Evolutionary conservation across 2,797 vertebrate species (phyloP), one percentile per base, ranked within the genome.

Genomic region (Lagorchestes hirsutus): DNA sequence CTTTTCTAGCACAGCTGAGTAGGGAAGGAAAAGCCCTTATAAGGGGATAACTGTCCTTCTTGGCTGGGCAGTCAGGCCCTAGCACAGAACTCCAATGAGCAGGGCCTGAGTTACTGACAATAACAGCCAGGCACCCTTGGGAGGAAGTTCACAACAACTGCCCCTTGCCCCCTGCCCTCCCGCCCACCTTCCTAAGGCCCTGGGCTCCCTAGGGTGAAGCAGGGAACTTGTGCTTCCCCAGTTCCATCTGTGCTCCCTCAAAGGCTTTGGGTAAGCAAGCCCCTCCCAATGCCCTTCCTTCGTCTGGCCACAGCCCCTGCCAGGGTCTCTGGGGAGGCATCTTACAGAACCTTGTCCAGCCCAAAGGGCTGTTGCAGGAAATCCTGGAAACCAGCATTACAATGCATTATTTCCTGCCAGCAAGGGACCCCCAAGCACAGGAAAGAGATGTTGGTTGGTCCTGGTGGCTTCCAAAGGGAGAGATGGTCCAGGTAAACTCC

Each of bases 351-450:
- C 92, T 6, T 27, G 95, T 98, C 98, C 96, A 67, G 97, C 97
- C 94, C 94, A 11, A 0, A 90, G 95, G 92, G 90, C 97, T 5
- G 52, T 96, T 0, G 62, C 96, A 98, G 97, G 98, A 98, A 98
- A 97, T 98, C 98, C 98, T 96, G 98, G 95, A 98, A 98, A 97
- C 98, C 95, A 59, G 0, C 52, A 91, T 94, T 93, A 98, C 97
- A 98, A 98, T 98, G 96, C 98, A 93, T 94, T 91, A 92, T 94
- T 98, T 98, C 98, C 95, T 91, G 97, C 97, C 90, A 58, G 97
- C 29, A 0, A 95, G 97, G 94, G 96, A 95, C 67, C 54, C 91
- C 93, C 0, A n/a, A 95, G 97, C 96, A 96, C 95, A 97, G 97
- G 93, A 98, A 90, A 59, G 62, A 91, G 95, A 59, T 50, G 24